Evolutionary conservation across 1,140 invertebrate species (phyloP), one percentile per base, ranked within the genome.

Genomic region (Drosophila murphyi): DNA sequence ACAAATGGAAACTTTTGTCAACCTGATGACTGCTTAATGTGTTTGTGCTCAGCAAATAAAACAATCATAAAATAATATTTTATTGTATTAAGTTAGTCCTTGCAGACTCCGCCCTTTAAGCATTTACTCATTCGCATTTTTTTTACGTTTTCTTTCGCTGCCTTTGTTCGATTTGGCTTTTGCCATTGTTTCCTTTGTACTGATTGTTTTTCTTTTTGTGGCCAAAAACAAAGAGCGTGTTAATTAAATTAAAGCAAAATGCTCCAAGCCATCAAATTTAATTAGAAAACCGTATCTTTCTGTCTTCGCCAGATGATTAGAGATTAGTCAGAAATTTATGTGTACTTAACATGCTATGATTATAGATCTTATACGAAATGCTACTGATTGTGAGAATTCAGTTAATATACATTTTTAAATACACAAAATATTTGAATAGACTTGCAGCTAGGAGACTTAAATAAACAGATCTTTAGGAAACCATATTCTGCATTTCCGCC

Each of bases 181-280:
- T 50, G 65, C 43, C 60, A 68, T 60, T 68, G 48, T 55, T 69
- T 59, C 32, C 39, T 70, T 69, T 70, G 50, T 69, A 29, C 34
- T 35, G 35, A 31, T 76, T 64, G 52, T 77, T 71, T 64, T 48
- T 52, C 45, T 64, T 78, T 55, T 41, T 72, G 28, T 50, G 54
- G 32, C 3, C 29, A 51, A 35, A 35, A 76, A 79, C 76, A 82
- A 86, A 78, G 54, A 68, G 63, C 32, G 45, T 72, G 68, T 76
- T 79, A 82, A 86, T 87, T 86, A 76, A 86, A 86, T 87, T 79
- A 76, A 67, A 64, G 62, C 28, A n/a, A 61, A 70, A 29, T 55
- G 71, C 71, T 56, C 41, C 39, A 4, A 47, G 71, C 48, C 32
- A 59, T 47, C 6, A 60, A 59, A 60, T 34, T 28, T 59, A 60